Evolutionary conservation across 1,140 invertebrate species (phyloP), one percentile per base, ranked within the genome.

Genomic region (Rhizoglyphus robini): DNA sequence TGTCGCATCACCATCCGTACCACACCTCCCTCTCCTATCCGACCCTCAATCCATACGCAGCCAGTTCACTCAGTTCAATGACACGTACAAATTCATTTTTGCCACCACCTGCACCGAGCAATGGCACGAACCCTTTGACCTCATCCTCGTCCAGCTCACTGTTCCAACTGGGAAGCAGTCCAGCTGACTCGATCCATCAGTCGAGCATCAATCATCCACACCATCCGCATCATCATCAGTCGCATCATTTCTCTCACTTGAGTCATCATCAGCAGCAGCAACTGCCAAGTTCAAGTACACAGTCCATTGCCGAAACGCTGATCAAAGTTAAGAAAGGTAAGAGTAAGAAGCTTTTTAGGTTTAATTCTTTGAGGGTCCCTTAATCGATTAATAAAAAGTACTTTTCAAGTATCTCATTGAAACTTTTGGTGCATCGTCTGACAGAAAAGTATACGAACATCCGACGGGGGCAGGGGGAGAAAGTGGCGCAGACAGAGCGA

Each of bases 181-280:
- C 18, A 49, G 25, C 4, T 20, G 25, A 31, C 25, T 8, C 13
- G 13, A 38, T 27, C 27, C 58, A 34, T 60, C 58, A 8, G 27
- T 60, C 58, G 25, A n/a, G 23, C 27, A 60, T 29, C 15, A 11
- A 3, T 27, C 15, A 60, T 60, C 13, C 32, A 34, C 15, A 60
- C 29, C 15, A 32, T 34, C 29, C 15, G 13, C 58, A 60, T 59
- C 57, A 59, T 31, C 57, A 5, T 8, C 57, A 4, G 4, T 34
- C 57, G 25, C 57, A 60, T 60, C 58, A 60, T 51, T 20, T n/a
- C 18, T 20, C 18, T n/a, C 41, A 46, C 23, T 46, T 20, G 23
- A 51, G 23, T 51, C 58, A 38, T 3, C 58, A 60, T 27, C 58
- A 60, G 2, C 58, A 60, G 13, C 58, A 60, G 13, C 58, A 60